Evolutionary conservation across 2,113 vertebrate species (phyloP), one percentile per base, ranked within the genome.

Genomic region (Brachyistius frenatus): DNA sequence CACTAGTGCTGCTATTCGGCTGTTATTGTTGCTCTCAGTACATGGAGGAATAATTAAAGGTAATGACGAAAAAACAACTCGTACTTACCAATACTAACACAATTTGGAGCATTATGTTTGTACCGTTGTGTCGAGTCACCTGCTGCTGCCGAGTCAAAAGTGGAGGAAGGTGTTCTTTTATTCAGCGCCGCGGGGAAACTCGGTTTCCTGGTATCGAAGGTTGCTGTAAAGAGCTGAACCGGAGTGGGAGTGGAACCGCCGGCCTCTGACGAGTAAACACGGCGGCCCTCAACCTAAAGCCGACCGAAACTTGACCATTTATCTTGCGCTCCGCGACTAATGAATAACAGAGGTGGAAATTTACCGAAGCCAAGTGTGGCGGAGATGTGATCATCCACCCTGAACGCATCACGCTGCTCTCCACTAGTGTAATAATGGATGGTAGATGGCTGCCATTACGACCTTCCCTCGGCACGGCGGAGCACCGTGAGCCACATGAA

Each of bases 371-470:
- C 82, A 71, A 88, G 70, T 62, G 85, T 30, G 49, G 75, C 4
- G 58, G 80, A 89, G 84, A 86, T 74, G 87, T 84, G 87, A 88
- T 89, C 85, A 88, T 91, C 89, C 86, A 85, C 85, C 87, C 89
- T 78, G 77, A 88, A 88, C 86, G 58, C 82, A 89, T 79, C 85
- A 75, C 71, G 56, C 79, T 71, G 57, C 69, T 65, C 76, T 85
- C 83, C 77, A 52, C 44, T 63, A 56, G 77, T 75, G 84, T 58
- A 80, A 85, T 92, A 92, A 93, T 92, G 85, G 87, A 90, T 90
- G 87, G 75, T 75, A 69, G 84, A 91, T 86, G 87, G 89, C 83
- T 88, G 87, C 85, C 85, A 89, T 90, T 85, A 89, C 76, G 78
- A 87, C 87, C 86, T 85, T 88, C 78, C 74, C 73, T 71, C 74